Percentiles rank a stretch among this genome's conserved stretches.
Evolutionary conservation across 2,888 invertebrate genomes (phyloP).

Genomic region (Cosmorhoe ocellata): DNA sequence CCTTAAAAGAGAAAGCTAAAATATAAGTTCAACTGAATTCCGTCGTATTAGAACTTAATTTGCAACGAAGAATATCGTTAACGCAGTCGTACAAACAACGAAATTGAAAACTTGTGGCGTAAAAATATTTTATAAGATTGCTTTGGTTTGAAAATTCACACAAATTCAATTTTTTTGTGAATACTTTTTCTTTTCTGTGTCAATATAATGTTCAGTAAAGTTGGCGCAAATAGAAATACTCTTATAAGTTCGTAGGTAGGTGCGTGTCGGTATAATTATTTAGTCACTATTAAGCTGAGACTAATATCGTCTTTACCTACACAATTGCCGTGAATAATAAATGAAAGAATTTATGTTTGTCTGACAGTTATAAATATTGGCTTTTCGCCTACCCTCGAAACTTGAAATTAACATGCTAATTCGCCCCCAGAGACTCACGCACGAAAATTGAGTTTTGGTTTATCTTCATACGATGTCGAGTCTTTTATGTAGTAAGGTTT

Average conservation of each 20-base stretch:
- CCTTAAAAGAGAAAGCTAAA: background rate
- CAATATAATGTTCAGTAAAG: too few relatives aligned
- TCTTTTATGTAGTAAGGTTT: conserved; percentile 1
- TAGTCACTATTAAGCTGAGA: too few relatives aligned
- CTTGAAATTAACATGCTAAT: conserved; percentile 19
- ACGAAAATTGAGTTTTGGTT: conserved; percentile 22
- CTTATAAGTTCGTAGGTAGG: too few relatives aligned
- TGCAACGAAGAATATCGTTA: background rate
- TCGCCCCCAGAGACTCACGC: conserved; percentile 13
- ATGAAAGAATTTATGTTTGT: background rate
- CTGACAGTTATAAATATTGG: conserved; percentile 2
- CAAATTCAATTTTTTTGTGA: too few relatives aligned
- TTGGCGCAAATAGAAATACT: too few relatives aligned
- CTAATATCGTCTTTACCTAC: too few relatives aligned
- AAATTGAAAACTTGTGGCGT: background rate
- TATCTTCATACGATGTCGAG: conserved; percentile 22
- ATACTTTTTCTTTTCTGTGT: too few relatives aligned
- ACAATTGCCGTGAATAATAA: background rate
- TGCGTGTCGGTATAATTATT: too few relatives aligned
- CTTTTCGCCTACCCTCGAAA: conserved; percentile 2
- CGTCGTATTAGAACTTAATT: background rate
- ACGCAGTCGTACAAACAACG: background rate
- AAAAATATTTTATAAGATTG: too few relatives aligned
- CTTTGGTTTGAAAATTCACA: too few relatives aligned
- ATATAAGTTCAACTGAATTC: background rate